A percentile compares a stretch with the other conserved stretches of the same genome.
phyloP scores from a whole-genome alignment of 2,113 vertebrate species.

The Clupea harengus region DNA sequence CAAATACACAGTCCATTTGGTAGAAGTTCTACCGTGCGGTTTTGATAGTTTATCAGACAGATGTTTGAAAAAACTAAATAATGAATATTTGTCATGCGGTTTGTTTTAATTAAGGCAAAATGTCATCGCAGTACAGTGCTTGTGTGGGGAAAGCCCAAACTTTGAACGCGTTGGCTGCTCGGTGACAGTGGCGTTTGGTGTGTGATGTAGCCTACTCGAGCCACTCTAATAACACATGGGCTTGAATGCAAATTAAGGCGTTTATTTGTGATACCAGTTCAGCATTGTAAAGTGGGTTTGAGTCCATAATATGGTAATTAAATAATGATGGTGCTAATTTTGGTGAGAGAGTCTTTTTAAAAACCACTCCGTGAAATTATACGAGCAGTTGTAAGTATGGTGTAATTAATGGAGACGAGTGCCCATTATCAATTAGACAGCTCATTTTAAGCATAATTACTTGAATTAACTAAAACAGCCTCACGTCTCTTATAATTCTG shows the following conservation, averaged over 20 bases:
- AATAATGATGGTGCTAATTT: not conserved
- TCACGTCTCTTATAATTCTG: not conserved
- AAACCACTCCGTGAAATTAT: not conserved
- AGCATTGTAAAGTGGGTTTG: not conserved
- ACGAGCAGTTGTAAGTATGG: constrained; percentile 4
- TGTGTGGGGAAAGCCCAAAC: not conserved
- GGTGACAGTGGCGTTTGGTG: not conserved
- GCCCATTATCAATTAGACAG: constrained; percentile 7
- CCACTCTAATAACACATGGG: not conserved
- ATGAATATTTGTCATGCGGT: not conserved
- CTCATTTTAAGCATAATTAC: constrained; percentile 2
- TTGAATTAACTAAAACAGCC: not conserved
- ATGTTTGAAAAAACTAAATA: not conserved
- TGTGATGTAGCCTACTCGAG: not conserved
- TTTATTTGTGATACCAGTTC: not conserved
- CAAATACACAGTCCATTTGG: not conserved
- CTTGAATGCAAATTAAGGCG: not conserved
- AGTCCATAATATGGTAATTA: not conserved
- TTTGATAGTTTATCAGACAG: not conserved
- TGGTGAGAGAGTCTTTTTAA: not conserved
- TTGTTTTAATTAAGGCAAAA: not conserved
- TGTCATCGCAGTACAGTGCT: not conserved
- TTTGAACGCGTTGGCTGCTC: not conserved
- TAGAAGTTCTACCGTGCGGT: too few species aligned
- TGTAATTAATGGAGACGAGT: constrained; percentile 7